These are phyloP conservation scores for Aethes cnicana DNA, from an alignment of 2,888 invertebrate species.

Conservation along the genomic window DNA sequence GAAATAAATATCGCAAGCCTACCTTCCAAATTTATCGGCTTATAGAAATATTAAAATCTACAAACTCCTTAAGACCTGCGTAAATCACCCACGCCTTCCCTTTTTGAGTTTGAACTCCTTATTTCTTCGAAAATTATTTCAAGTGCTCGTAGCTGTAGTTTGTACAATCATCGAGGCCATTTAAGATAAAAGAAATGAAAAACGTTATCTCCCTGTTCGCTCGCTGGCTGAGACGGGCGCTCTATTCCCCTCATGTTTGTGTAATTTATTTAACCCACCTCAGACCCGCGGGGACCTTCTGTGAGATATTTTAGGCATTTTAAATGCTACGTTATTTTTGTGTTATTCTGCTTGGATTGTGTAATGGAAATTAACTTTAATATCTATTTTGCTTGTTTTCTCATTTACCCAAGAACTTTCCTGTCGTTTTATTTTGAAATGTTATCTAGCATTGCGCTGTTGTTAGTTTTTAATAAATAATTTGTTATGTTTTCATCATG, in stretches of 20 bases:
- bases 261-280: constrained; percentile 29
- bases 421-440: not conserved
- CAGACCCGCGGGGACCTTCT: constrained; percentile 4
- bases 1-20: constrained; percentile 1
- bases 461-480: too few relatives aligned
- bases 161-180: constrained; percentile 5
- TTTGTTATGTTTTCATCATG: too few relatives aligned
- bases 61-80: constrained; percentile 5
- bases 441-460: too few relatives aligned
- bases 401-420: not conserved
- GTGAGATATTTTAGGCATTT: constrained; percentile 20
- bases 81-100: constrained; percentile 20
- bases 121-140: constrained; percentile 2
- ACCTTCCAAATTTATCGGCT: constrained; percentile 16
- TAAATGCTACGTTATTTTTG: constrained; percentile 10
- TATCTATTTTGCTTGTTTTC: too few relatives aligned
- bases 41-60: constrained; percentile 10
- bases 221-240: constrained; percentile 13
- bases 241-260: constrained; percentile 27
- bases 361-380: constrained; percentile 4
- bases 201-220: constrained; percentile 10
- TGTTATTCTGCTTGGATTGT: not conserved
- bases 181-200: constrained; percentile 22
- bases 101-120: constrained; percentile 1
- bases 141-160: not conserved